Conservation (phyloP, 2,888 invertebrate species). For the Pseudococcus longispinus region DNA sequence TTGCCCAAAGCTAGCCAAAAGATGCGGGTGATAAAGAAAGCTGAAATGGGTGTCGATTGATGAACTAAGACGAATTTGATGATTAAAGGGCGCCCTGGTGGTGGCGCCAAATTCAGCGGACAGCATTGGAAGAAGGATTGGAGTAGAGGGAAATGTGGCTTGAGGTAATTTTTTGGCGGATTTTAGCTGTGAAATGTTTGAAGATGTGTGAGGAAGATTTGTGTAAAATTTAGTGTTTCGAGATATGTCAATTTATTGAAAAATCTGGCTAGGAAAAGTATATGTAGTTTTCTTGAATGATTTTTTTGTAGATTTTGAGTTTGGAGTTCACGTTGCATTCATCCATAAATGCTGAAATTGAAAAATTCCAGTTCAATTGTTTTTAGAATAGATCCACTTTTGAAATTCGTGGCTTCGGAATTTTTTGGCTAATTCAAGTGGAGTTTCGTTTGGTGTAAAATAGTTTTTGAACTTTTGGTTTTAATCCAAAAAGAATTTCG, state of each 20-base stretch:
- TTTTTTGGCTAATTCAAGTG: no score
- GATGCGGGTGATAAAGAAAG: constrained; percentile 19
- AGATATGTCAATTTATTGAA: not conserved
- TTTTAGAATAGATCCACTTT: no score
- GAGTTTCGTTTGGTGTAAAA: no score
- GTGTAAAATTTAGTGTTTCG: not conserved
- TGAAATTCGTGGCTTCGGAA: no score
- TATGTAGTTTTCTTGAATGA: no score
- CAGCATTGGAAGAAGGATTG: not conserved
- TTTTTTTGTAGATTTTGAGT: no score
- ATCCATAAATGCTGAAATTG: not conserved
- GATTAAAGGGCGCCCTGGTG: not conserved
- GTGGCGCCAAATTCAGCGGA: not conserved
- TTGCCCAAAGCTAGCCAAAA: not conserved
- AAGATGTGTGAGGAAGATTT: not conserved
- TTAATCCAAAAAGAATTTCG: no score
- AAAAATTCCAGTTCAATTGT: no score
- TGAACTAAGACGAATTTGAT: not conserved
- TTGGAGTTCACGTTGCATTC: no score
- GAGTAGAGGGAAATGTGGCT: not conserved
- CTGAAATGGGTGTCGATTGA: not conserved
- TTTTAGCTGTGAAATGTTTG: not conserved
- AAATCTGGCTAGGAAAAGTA: no score
- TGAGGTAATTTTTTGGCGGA: not conserved
- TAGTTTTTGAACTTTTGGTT: no score